Base-by-base conservation (phyloP, 2,113 vertebrate species). In the Calidris pugnax region DNA sequence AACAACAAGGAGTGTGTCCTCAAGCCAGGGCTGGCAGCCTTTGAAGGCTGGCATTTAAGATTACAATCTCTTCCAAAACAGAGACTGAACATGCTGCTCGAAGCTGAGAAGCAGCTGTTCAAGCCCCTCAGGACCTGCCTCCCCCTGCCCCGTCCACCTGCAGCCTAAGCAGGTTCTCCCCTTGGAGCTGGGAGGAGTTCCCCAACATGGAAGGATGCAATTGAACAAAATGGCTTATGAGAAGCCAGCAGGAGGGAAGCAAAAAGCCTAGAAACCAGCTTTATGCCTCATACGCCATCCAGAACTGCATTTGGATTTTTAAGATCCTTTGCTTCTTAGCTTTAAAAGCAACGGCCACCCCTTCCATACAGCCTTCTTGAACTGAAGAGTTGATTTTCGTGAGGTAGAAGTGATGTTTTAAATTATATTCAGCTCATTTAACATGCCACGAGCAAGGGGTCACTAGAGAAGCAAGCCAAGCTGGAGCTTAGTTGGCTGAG, bases 141-240 rank as follows among this genome's bases (percentile, higher is more conserved):
- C 63, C 33, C 15, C 41, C 27, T 78, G 74, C 66, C 55, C 83
- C 21, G 13, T 74, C 43, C 12, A 17, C 19, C 14, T 7, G 1
- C 24, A 96, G 82, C 22, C 57, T 22, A 47, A 41, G 43, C 12
- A 41, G 47, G 39, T 3, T 72, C 27, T 56, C 18, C 26, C 43
- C 23, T 13, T 3, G 5, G 20, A 50, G 48, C 18, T 71, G 32
- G 24, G 22, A 43, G 33, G 7, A 69, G 3, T 67, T 5, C 21
- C 62, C 6, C 37, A 59, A 0, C 0, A 0, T 3, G 30, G 33
- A 66, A 41, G 32, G 27, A 48, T 35, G 62, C 1, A 2, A 59
- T 26, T 14, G 33, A 59, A 68, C 43, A 45, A 12, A 18, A 21
- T 3, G 11, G 22, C 15, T 82, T 59, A 60, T 9, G 20, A 85